Conservation (phyloP, 2,797 vertebrate genomes). For the Chrosomus eos region DNA sequence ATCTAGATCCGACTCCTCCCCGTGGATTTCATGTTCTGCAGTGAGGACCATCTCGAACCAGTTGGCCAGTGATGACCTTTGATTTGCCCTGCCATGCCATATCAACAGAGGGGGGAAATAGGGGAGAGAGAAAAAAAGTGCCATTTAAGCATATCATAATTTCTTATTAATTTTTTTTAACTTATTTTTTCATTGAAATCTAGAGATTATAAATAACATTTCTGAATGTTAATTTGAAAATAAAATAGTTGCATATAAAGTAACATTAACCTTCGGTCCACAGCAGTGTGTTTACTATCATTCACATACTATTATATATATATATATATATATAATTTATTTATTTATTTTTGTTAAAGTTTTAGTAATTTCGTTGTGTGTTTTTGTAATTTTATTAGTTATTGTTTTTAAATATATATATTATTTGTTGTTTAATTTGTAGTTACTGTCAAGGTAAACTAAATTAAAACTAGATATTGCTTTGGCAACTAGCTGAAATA, state of each 20-base stretch:
- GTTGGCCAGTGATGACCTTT: not conserved
- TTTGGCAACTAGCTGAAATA: not conserved
- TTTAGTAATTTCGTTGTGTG: not conserved
- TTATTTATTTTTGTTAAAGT: too few relatives aligned
- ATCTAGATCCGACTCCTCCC: too few relatives aligned
- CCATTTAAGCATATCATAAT: not conserved
- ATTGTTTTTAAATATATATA: too few relatives aligned
- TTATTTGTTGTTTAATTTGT: not conserved
- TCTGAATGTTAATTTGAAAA: not conserved
- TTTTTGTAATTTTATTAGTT: too few relatives aligned
- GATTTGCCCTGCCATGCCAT: not conserved
- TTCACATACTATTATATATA: not conserved
- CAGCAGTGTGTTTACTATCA: not conserved
- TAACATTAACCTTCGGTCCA: not conserved
- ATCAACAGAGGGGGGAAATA: too few relatives aligned
- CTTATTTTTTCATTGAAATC: not conserved
- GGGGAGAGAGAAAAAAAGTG: accelerated
- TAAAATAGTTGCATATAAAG: not conserved
- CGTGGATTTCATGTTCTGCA: too few relatives aligned
- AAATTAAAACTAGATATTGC: not conserved
- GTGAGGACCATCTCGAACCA: too few relatives aligned
- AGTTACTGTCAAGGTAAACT: not conserved
- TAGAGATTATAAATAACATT: not conserved
- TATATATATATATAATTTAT: too few relatives aligned
- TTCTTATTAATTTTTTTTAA: not conserved